Conservation (phyloP, 2,113 vertebrate genomes). For the Hystrix brachyura region DNA sequence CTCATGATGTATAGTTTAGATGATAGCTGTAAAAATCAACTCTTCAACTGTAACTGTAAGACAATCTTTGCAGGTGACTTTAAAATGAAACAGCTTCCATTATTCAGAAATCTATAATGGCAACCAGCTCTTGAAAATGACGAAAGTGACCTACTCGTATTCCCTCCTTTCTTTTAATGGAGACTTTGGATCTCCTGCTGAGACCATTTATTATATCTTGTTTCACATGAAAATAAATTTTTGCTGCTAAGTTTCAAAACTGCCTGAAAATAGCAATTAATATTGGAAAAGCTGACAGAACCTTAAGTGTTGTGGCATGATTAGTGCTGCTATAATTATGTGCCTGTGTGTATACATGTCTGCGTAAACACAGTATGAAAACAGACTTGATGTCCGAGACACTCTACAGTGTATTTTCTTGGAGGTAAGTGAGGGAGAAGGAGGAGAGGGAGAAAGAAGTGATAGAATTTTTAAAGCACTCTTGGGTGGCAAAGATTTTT, state of each 20-base stretch:
- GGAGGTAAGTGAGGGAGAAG: not conserved
- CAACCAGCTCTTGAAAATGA: conserved; percentile 63
- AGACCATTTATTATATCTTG: conserved; percentile 74
- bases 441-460: not conserved
- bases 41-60: conserved; percentile 9
- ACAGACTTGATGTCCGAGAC: conserved; percentile 37
- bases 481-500: not conserved
- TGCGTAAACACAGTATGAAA: conserved; percentile 72
- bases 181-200: conserved; percentile 65
- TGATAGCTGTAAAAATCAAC: conserved; percentile 51
- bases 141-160: conserved; percentile 64
- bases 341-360: conserved; percentile 60
- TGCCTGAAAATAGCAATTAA: conserved; percentile 81
- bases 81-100: conserved; percentile 70
- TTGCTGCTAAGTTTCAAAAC: conserved; percentile 81
- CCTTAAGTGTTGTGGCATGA: conserved; percentile 49
- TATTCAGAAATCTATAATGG: conserved; percentile 66
- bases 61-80: conserved; percentile 58
- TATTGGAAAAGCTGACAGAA: conserved; percentile 75
- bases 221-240: conserved; percentile 81
- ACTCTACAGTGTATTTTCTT: conserved; percentile 28
- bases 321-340: conserved; percentile 61
- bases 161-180: not conserved
- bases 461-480: not conserved
- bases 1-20: not conserved